Conservation (phyloP, 2,113 vertebrate species). For the Tamias sibiricus region DNA sequence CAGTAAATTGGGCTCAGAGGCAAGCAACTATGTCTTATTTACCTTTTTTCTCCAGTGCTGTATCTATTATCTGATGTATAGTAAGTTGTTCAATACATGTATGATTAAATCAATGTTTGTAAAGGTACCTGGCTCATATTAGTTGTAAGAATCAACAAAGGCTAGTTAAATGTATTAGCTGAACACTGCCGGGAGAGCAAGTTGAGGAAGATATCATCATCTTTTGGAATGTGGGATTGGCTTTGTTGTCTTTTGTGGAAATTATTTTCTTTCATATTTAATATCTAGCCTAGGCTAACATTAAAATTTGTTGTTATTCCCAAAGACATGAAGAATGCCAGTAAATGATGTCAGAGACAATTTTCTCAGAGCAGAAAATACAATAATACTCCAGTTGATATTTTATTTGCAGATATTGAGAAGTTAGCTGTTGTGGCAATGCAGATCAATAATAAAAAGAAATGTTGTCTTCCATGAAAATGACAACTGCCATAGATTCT, state of each 20-base stretch:
- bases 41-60: background rate
- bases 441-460: background rate
- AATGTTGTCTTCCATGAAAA: background rate
- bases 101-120: background rate
- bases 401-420: background rate
- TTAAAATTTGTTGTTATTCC: conserved; percentile 49
- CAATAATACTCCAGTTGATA: background rate
- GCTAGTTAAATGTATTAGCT: background rate
- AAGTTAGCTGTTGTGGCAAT: background rate
- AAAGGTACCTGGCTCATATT: background rate
- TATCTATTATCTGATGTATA: background rate
- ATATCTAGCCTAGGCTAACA: conserved; percentile 1
- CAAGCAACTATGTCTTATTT: background rate
- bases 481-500: background rate
- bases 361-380: conserved; percentile 7
- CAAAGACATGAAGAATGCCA: background rate
- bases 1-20: background rate
- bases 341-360: background rate
- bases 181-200: background rate
- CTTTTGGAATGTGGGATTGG: background rate
- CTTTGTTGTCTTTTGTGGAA: conserved; percentile 18
- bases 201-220: background rate
- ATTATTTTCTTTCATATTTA: conserved; percentile 61
- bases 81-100: background rate
- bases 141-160: background rate